phyloP scores from a whole-genome alignment of 1,140 invertebrate species.

The Penaeus japonicus region DNA sequence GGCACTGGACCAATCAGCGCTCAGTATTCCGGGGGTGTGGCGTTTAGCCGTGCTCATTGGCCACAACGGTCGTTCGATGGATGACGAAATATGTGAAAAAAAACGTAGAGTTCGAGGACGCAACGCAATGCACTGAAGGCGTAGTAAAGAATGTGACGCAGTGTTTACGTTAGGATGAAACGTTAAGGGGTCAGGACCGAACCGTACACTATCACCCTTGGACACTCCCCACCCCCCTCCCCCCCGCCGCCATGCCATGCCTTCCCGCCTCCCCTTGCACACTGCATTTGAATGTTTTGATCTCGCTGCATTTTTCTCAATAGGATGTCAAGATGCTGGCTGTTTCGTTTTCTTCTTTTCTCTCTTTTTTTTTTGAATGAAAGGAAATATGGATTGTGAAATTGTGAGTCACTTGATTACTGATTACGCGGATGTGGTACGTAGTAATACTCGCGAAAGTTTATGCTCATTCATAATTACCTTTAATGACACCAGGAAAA shows the following conservation, averaged over 20 bases:
- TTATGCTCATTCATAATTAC: too few species aligned
- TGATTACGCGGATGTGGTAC: too few species aligned
- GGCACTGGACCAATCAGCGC: neutral
- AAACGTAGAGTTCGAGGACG: neutral
- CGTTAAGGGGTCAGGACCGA: neutral
- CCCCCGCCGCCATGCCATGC: neutral
- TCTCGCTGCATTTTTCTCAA: neutral
- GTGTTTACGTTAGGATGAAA: neutral
- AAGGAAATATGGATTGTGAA: neutral
- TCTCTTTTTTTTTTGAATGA: neutral
- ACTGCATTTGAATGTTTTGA: neutral
- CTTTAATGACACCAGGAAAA: too few species aligned
- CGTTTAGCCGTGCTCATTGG: neutral
- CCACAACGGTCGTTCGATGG: neutral
- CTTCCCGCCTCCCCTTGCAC: neutral
- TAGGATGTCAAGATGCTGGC: too few species aligned
- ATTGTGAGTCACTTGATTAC: too few species aligned
- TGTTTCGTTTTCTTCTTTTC: neutral
- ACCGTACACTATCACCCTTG: neutral
- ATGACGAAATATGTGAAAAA: neutral
- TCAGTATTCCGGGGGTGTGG: neutral
- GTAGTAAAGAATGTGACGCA: neutral
- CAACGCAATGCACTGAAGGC: neutral
- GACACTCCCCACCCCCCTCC: neutral
- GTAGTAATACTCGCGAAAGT: too few species aligned